These are phyloP conservation scores for Tricholaema leucomelas DNA, from an alignment of 2,113 vertebrate genomes.

Conservation along the genomic window DNA sequence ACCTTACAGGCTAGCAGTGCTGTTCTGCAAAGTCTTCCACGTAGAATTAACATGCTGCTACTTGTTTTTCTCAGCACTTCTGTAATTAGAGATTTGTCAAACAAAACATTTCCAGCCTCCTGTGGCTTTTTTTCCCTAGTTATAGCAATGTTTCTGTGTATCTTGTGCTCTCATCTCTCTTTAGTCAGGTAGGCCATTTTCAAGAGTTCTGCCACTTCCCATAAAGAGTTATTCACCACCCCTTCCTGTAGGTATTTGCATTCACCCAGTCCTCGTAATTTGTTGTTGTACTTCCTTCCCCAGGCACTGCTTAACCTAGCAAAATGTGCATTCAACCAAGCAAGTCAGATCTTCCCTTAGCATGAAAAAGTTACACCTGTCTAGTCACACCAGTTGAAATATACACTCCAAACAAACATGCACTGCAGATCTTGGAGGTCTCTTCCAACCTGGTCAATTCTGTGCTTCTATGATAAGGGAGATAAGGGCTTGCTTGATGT, in stretches of 20 bases:
- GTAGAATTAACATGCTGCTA: background rate
- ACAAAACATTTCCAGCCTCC: background rate
- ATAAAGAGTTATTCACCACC: background rate
- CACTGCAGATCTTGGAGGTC: too few species aligned
- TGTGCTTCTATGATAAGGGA: too few species aligned
- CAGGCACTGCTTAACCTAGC: background rate
- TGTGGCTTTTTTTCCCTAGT: background rate
- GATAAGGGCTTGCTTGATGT: background rate
- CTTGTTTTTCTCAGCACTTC: background rate
- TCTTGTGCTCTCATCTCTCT: background rate
- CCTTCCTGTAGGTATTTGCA: conserved; percentile 58
- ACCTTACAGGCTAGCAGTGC: background rate
- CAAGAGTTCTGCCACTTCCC: background rate
- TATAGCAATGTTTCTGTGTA: background rate
- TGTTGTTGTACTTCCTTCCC: background rate
- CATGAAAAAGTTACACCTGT: background rate
- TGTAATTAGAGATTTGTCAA: background rate
- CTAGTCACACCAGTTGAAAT: background rate
- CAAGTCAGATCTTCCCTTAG: background rate
- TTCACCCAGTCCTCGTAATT: background rate
- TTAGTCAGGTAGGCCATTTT: background rate
- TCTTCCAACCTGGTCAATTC: too few species aligned
- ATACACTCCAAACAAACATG: background rate
- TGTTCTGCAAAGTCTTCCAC: conserved; percentile 5
- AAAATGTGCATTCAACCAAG: background rate